Conservation (phyloP, 2,888 invertebrate species). For the Phasia obesa region DNA sequence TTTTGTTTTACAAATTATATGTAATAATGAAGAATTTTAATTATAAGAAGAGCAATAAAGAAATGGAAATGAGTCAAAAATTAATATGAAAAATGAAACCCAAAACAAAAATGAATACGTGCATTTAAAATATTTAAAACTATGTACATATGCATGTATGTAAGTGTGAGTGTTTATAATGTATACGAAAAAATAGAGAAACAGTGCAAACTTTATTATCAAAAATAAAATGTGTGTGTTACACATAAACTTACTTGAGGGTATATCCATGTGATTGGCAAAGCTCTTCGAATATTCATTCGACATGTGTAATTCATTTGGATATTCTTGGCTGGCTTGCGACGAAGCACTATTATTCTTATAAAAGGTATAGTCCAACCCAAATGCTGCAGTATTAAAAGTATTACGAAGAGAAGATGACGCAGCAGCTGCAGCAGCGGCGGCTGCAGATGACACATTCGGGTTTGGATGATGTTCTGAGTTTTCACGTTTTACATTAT, state of each 20-base stretch:
- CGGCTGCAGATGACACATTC: conserved; percentile 48
- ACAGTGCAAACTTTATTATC: neutral
- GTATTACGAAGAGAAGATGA: conserved; percentile 77
- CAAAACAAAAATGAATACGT: neutral
- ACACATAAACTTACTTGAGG: conserved; percentile 79
- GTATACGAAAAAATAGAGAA: neutral
- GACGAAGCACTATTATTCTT: conserved; percentile 73
- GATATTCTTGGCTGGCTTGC: conserved; percentile 77
- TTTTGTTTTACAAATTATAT: too few species aligned
- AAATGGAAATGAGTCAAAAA: conserved; percentile 20
- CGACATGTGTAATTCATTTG: conserved; percentile 81
- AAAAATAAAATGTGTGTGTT: neutral
- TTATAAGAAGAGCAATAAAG: neutral
- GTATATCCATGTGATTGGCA: conserved; percentile 83
- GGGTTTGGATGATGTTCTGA: conserved; percentile 75
- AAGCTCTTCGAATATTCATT: conserved; percentile 81
- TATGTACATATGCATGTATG: neutral
- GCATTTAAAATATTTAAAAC: neutral
- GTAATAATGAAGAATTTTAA: neutral
- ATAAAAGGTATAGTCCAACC: conserved; percentile 80
- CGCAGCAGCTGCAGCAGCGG: conserved; percentile 71
- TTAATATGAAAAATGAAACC: neutral
- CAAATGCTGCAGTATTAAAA: conserved; percentile 76
- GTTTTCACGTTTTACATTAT: conserved; percentile 80
- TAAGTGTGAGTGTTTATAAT: neutral